phyloP scores from a whole-genome alignment of 2,113 vertebrate genomes.

The Hippotragus niger region DNA sequence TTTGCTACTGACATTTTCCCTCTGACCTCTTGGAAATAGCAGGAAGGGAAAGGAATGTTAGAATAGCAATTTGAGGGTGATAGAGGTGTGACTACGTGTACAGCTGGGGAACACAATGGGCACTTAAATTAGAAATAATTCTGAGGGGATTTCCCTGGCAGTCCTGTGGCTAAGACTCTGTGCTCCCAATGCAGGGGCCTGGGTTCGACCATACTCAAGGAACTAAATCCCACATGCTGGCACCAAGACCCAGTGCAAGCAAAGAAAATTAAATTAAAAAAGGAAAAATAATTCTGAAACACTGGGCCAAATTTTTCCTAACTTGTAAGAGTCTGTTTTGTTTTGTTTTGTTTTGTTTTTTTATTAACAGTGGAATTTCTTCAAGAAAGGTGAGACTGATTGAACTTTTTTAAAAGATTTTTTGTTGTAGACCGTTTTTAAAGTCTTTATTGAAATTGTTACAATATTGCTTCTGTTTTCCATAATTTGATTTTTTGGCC shows the following conservation, averaged over 20 bases:
- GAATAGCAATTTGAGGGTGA: conserved; percentile 54
- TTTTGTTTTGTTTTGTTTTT: neutral
- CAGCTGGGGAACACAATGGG: conserved; percentile 32
- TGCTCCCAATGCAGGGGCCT: neutral
- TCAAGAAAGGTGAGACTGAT: neutral
- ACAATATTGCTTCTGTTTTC: neutral
- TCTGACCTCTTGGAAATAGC: conserved; percentile 25
- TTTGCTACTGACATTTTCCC: conserved; percentile 23
- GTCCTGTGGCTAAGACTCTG: neutral
- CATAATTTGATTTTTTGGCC: neutral
- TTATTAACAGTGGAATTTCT: neutral
- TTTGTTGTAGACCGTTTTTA: neutral
- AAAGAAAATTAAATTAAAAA: neutral
- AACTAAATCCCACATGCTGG: neutral
- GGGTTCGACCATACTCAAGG: neutral
- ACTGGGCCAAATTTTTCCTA: neutral
- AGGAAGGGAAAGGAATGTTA: conserved; percentile 55
- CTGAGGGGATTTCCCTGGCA: neutral
- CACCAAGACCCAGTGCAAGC: neutral
- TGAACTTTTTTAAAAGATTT: neutral
- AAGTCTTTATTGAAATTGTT: neutral
- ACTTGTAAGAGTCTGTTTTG: neutral
- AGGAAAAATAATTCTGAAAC: conserved; percentile 45
- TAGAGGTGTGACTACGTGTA: conserved; percentile 39
- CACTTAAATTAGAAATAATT: conserved; percentile 40